Conservation (phyloP, 2,888 invertebrate species). For the Acleris sparsana region DNA sequence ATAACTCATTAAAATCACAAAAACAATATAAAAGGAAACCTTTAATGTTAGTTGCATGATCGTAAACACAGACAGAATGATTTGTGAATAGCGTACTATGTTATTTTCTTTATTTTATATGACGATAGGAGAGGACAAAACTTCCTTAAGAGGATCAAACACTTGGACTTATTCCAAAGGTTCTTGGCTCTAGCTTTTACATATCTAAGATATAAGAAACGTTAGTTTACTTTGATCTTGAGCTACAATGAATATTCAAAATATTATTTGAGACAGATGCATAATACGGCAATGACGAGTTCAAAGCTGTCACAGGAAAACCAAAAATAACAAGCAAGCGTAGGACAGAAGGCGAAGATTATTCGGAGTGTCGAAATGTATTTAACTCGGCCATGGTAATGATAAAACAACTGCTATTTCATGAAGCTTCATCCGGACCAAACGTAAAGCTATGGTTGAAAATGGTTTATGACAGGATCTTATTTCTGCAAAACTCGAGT, state of each 20-base stretch:
- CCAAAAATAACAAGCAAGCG: slow-evolving; percentile 53
- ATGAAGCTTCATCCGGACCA: slow-evolving; percentile 35
- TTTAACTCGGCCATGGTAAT: slow-evolving; percentile 27
- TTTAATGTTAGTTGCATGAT: slow-evolving; percentile 31
- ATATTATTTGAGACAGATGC: slow-evolving; percentile 19
- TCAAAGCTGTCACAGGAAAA: slow-evolving; percentile 32
- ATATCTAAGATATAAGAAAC: slow-evolving; percentile 28
- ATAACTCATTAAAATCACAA: slow-evolving; percentile 36
- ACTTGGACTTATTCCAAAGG: slow-evolving; percentile 63
- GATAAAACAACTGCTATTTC: slow-evolving; percentile 19
- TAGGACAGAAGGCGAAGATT: slow-evolving; percentile 45
- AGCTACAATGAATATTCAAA: slow-evolving; percentile 18
- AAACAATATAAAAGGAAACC: slow-evolving; percentile 17
- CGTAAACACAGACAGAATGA: slow-evolving; percentile 21
- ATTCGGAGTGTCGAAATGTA: slow-evolving; percentile 24
- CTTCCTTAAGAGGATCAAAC: slow-evolving; percentile 43
- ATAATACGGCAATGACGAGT: slow-evolving; percentile 23
- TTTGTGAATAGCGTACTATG: slow-evolving; percentile 15
- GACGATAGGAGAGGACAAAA: slow-evolving; percentile 41
- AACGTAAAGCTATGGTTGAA: slow-evolving; percentile 60
- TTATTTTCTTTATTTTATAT: slow-evolving; percentile 15
- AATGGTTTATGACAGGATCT: slow-evolving; percentile 64
- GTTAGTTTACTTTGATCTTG: slow-evolving; percentile 12
- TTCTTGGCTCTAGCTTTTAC: slow-evolving; percentile 54
- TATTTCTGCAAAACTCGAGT: slow-evolving; percentile 66